Percentiles rank a stretch among this genome's conserved stretches.
These are phyloP conservation scores for Thryonomys swinderianus DNA, from an alignment of 2,113 vertebrate species.

Conservation along the genomic window DNA sequence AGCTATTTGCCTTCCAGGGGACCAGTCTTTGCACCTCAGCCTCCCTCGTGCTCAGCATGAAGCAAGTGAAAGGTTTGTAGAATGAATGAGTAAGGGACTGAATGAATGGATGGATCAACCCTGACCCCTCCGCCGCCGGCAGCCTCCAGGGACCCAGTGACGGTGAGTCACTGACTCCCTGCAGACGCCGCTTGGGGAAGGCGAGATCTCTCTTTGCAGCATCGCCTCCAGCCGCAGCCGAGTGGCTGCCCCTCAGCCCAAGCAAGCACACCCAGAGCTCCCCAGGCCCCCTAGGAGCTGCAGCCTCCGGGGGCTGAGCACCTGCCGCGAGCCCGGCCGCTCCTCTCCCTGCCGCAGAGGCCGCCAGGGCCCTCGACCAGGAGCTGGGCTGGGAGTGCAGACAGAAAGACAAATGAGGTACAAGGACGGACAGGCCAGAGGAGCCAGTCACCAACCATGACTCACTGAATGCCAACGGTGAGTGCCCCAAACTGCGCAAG, in stretches of 20 bases:
- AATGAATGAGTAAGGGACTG: background rate
- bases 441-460: background rate
- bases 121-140: background rate
- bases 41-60: background rate
- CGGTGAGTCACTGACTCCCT: conserved; percentile 55
- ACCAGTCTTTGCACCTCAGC: background rate
- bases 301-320: background rate
- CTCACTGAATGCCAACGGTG: background rate
- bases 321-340: background rate
- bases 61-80: background rate
- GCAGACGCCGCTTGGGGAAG: background rate
- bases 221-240: background rate
- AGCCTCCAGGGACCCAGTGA: background rate
- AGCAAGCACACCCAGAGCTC: background rate
- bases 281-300: background rate
- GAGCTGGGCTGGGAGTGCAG: background rate
- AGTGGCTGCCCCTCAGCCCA: background rate
- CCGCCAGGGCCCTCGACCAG: background rate
- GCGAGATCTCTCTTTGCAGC: conserved; percentile 33
- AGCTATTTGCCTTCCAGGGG: background rate
- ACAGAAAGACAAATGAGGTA: background rate
- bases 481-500: background rate
- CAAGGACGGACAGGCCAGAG: background rate
- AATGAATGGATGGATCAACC: background rate
- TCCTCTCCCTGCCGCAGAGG: background rate